Conservation (phyloP, 2,888 invertebrate genomes). For the Hypolimnas misippus region DNA sequence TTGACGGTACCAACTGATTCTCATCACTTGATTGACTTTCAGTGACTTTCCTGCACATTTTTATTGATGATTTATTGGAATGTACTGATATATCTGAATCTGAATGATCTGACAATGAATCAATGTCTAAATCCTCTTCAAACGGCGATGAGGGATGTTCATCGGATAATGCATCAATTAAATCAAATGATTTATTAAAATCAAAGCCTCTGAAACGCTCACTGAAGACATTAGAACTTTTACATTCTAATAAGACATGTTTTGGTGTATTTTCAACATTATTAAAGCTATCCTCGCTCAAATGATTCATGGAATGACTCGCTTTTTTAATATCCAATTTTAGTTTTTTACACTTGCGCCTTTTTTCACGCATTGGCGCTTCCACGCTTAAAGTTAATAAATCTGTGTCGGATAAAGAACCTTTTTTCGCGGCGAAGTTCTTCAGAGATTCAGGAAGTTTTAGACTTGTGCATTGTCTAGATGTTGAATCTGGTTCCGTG, state of each 20-base stretch:
- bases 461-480: constrained; percentile 55
- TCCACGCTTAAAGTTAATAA: constrained; percentile 51
- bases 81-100: constrained; percentile 58
- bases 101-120: constrained; percentile 67
- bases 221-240: constrained; percentile 63
- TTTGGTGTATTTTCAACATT: constrained; percentile 74
- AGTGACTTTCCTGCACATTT: constrained; percentile 71
- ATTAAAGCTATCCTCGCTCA: constrained; percentile 44
- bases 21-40: constrained; percentile 43
- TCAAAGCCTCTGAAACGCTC: constrained; percentile 63
- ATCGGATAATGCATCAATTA: constrained; percentile 62
- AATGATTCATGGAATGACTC: constrained; percentile 57
- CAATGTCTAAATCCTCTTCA: constrained; percentile 62
- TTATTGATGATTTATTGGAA: constrained; percentile 51
- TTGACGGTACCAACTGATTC: constrained; percentile 53
- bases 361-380: constrained; percentile 48
- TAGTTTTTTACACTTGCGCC: constrained; percentile 60
- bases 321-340: constrained; percentile 70
- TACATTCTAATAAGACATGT: constrained; percentile 63
- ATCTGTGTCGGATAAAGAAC: constrained; percentile 71
- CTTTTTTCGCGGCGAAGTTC: constrained; percentile 60
- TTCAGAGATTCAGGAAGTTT: constrained; percentile 60
- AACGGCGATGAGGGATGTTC: constrained; percentile 48
- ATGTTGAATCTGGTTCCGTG: constrained; percentile 69
- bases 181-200: constrained; percentile 68